These are phyloP conservation scores for Drosophila tristis DNA, from an alignment of 1,140 invertebrate species.

Conservation along the genomic window DNA sequence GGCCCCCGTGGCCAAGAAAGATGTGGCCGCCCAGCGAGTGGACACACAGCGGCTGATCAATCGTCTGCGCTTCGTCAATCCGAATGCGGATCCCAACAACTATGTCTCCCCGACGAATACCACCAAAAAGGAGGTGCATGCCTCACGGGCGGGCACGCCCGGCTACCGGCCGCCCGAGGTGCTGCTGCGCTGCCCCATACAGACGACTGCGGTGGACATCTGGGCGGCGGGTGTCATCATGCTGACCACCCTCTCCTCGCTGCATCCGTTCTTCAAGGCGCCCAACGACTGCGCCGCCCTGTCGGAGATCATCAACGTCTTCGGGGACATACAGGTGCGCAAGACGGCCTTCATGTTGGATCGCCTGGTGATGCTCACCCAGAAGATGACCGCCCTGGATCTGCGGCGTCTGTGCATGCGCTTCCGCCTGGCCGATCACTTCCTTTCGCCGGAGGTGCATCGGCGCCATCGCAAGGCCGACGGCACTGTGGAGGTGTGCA, in stretches of 20 bases:
- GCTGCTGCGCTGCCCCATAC: conserved; percentile 90
- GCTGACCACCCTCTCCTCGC: conserved; percentile 90
- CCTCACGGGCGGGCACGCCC: conserved; percentile 93
- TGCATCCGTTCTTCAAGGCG: conserved; percentile 94
- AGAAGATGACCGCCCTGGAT: conserved; percentile 85
- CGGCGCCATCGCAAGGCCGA: conserved; percentile 61
- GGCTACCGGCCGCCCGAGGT: conserved; percentile 95
- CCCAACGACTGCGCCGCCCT: conserved; percentile 92
- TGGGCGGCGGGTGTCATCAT: conserved; percentile 96
- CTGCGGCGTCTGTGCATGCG: conserved; percentile 85
- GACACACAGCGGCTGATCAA: conserved; percentile 59
- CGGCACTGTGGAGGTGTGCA: conserved; percentile 69
- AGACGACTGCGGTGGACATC: conserved; percentile 93
- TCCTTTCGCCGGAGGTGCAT: conserved; percentile 55
- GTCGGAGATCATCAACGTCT: conserved; percentile 92
- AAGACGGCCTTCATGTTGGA: conserved; percentile 88
- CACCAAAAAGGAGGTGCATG: conserved; percentile 86
- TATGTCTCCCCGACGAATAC: conserved; percentile 60
- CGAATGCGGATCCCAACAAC: conserved; percentile 70
- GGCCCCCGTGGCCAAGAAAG: conserved; percentile 36
- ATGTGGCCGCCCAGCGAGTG: conserved; percentile 51
- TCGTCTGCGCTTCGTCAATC: conserved; percentile 38
- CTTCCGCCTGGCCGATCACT: conserved; percentile 75
- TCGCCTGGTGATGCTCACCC: conserved; percentile 86
- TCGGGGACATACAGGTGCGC: conserved; percentile 90